Evolutionary conservation across 2,888 invertebrate species (phyloP).

Genomic region (Pterobdella sp.): DNA sequence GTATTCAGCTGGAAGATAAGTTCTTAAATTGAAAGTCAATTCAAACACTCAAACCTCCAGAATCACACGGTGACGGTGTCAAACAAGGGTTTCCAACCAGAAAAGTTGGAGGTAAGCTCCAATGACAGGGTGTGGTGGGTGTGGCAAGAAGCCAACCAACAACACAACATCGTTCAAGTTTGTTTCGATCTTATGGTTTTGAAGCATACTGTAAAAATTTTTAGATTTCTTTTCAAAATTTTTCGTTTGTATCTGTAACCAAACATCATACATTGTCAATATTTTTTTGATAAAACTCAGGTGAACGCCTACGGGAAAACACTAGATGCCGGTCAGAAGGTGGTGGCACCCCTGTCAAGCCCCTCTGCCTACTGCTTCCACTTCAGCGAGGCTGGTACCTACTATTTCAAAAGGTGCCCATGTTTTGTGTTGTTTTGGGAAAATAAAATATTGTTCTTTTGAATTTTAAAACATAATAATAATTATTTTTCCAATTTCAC

Average conservation of each 20-base stretch:
- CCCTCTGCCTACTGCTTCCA: conserved; percentile 51
- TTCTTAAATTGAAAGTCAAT: conserved; percentile 1
- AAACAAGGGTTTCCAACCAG: conserved; percentile 50
- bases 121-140: conserved; percentile 52
- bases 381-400: conserved; percentile 48
- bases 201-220: neutral
- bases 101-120: conserved; percentile 48
- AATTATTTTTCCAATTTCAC: conserved; percentile 16
- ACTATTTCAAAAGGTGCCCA: conserved; percentile 45
- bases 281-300: conserved; percentile 35
- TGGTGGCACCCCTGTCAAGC: conserved; percentile 46
- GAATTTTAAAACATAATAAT: neutral
- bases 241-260: neutral
- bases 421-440: neutral
- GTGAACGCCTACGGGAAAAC: conserved; percentile 48
- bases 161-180: conserved; percentile 50
- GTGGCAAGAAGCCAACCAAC: conserved; percentile 49
- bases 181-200: neutral
- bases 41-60: conserved; percentile 37
- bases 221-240: neutral
- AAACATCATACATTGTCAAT: neutral
- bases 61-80: conserved; percentile 50
- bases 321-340: conserved; percentile 48
- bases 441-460: neutral
- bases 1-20: neutral